Conservation (phyloP, 2,888 invertebrate species). For the Zygaena filipendulae region DNA sequence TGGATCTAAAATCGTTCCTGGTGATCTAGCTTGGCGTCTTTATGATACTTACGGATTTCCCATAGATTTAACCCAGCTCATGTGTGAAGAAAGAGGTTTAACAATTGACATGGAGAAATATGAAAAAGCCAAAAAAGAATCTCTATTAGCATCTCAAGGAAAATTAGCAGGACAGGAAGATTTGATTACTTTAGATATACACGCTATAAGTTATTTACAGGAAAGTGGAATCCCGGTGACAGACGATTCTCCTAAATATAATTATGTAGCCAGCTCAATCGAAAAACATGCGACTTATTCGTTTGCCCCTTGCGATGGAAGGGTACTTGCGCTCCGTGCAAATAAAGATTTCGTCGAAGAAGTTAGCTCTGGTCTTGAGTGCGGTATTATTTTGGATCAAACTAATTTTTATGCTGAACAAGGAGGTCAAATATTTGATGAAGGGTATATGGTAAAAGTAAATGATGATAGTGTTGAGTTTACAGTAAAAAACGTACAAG, state of each 20-base stretch:
- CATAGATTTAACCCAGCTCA: constrained; percentile 95
- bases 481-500: constrained; percentile 91
- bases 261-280: constrained; percentile 76
- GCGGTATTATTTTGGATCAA: constrained; percentile 89
- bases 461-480: constrained; percentile 91
- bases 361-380: constrained; percentile 86
- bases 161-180: constrained; percentile 84
- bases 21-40: constrained; percentile 97
- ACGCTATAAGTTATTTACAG: constrained; percentile 93
- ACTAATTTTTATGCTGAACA: constrained; percentile 99
- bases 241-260: constrained; percentile 93
- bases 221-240: constrained; percentile 80
- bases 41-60: constrained; percentile 99
- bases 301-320: constrained; percentile 78
- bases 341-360: constrained; percentile 87
- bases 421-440: constrained; percentile 98
- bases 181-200: constrained; percentile 91
- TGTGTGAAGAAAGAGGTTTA: constrained; percentile 96
- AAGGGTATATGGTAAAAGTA: constrained; percentile 87
- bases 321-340: constrained; percentile 82
- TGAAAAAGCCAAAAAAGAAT: constrained; percentile 91
- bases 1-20: constrained; percentile 80
- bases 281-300: constrained; percentile 78
- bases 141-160: constrained; percentile 89
- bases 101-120: constrained; percentile 90